A percentile compares a stretch with the other conserved stretches of the same genome.
These are phyloP conservation scores for Drosophila meridiana DNA, from an alignment of 2,888 invertebrate genomes.

Conservation along the genomic window DNA sequence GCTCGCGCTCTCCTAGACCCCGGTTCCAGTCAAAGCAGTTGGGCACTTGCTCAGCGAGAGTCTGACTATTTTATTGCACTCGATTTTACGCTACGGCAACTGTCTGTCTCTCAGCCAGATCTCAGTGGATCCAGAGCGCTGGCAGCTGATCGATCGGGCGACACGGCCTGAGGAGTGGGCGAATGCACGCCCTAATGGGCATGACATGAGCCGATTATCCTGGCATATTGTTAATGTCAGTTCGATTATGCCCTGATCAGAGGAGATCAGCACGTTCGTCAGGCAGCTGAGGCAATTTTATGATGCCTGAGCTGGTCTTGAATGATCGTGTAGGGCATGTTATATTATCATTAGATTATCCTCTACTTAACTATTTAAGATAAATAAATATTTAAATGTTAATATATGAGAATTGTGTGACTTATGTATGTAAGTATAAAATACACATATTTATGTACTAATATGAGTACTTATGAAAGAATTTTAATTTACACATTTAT, in stretches of 20 bases:
- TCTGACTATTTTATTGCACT: slow-evolving; percentile 69
- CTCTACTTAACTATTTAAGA: neutral
- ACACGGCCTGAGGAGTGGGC: slow-evolving; percentile 11
- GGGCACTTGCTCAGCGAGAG: slow-evolving; percentile 61
- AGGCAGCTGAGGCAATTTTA: slow-evolving; percentile 15
- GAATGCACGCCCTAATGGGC: slow-evolving; percentile 48
- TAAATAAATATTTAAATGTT: neutral
- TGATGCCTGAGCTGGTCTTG: slow-evolving; percentile 14
- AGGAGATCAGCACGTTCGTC: slow-evolving; percentile 36
- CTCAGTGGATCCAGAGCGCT: slow-evolving; percentile 21
- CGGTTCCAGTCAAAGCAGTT: neutral
- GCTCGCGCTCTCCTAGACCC: slow-evolving; percentile 61
- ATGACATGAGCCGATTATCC: slow-evolving; percentile 73
- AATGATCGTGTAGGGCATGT: neutral
- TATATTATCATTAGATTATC: neutral
- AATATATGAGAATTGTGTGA: neutral
- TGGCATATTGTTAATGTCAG: slow-evolving; percentile 36
- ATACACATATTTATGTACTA: too few species aligned
- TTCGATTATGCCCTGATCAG: slow-evolving; percentile 18
- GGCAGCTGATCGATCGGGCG: slow-evolving; percentile 28
- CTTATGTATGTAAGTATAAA: too few species aligned
- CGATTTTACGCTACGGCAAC: slow-evolving; percentile 71
- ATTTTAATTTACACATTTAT: too few species aligned
- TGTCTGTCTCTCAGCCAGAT: slow-evolving; percentile 18
- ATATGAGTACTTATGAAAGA: too few species aligned